These are phyloP conservation scores for Ascidia mentula DNA, from an alignment of 23 tunicate genomes.

Conservation along the genomic window DNA sequence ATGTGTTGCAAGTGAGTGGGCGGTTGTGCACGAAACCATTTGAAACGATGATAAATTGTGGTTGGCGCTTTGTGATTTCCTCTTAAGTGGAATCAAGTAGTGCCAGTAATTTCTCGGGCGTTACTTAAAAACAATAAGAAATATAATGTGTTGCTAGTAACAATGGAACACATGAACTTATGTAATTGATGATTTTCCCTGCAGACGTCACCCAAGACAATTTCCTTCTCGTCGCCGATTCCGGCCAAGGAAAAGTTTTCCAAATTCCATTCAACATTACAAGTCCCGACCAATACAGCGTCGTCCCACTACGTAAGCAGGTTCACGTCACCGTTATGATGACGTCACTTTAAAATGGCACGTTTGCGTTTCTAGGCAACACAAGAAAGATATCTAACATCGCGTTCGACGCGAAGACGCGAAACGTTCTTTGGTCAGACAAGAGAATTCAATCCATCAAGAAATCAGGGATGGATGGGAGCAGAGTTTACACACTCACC, in stretches of 20 bases:
- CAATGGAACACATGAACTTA: too few species aligned
- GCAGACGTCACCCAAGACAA: slow-evolving; percentile 17
- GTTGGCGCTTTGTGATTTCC: too few species aligned
- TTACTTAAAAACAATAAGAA: too few species aligned
- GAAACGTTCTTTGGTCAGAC: slow-evolving; percentile 44
- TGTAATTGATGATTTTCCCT: too few species aligned
- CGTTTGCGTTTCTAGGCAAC: not conserved
- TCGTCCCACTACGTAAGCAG: slow-evolving; percentile 10
- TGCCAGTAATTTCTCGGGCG: too few species aligned
- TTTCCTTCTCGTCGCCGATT: slow-evolving; percentile 56
- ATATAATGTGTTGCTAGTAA: too few species aligned
- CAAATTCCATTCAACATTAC: slow-evolving; percentile 35
- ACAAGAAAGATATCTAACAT: slow-evolving; percentile 18
- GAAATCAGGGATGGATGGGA: slow-evolving; percentile 34
- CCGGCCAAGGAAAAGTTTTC: slow-evolving; percentile 81
- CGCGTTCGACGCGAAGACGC: slow-evolving; percentile 20
- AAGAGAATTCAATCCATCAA: slow-evolving; percentile 26
- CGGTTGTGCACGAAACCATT: too few species aligned
- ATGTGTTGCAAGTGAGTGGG: slow-evolving; percentile 44
- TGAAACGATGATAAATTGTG: too few species aligned
- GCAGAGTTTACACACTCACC: slow-evolving; percentile 1
- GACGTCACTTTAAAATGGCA: too few species aligned
- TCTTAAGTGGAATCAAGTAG: too few species aligned
- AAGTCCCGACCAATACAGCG: not conserved
- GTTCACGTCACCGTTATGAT: not conserved